Conservation (phyloP, 1,140 invertebrate species). For the Drosophila grimshawi region DNA sequence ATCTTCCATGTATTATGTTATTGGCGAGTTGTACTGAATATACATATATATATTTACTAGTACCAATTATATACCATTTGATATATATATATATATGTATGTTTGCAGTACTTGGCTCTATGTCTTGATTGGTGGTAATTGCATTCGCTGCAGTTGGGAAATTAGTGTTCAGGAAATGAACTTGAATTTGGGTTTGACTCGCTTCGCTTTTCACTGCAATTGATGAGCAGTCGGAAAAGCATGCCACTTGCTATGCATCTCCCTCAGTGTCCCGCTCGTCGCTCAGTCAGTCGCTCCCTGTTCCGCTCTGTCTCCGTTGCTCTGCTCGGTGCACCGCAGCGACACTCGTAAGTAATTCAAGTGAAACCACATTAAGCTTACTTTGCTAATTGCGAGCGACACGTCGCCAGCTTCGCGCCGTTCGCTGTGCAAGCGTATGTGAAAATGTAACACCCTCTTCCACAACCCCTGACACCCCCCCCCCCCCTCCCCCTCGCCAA, state of each 20-base stretch:
- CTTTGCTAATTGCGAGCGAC: conserved; percentile 84
- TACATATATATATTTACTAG: background rate
- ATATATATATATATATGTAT: background rate
- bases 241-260: conserved; percentile 10
- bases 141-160: conserved; percentile 43
- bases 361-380: conserved; percentile 84
- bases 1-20: too few species aligned
- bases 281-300: too few species aligned
- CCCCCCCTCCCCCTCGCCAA: too few species aligned
- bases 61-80: background rate
- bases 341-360: conserved; percentile 82
- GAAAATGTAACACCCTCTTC: conserved; percentile 37
- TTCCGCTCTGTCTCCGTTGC: background rate
- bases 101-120: background rate
- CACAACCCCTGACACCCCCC: too few species aligned
- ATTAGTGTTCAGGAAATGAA: conserved; percentile 74
- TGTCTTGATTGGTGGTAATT: conserved; percentile 19
- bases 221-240: conserved; percentile 53
- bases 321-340: conserved; percentile 39
- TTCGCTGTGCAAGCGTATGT: conserved; percentile 38
- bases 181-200: conserved; percentile 59
- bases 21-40: background rate
- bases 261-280: background rate
- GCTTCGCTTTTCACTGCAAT: conserved; percentile 50
- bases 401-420: conserved; percentile 61